Evolutionary conservation across 2,888 invertebrate genomes (phyloP), one percentile per base, ranked within the genome.

Genomic region (Axea sp.): DNA sequence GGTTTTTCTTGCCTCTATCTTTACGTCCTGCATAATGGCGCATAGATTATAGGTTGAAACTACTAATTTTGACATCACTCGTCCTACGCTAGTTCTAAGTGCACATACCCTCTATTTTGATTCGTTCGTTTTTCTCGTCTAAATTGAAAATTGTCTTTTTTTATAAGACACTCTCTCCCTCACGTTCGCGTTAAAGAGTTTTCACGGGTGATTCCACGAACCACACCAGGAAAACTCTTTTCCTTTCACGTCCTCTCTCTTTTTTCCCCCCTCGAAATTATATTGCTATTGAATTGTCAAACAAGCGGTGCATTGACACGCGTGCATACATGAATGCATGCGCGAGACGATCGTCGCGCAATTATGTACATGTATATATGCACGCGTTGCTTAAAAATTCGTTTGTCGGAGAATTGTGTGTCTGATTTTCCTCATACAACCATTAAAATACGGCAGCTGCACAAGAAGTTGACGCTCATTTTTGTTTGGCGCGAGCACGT

Each of bases 401-500:
- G 11, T 30, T 62, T 47, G 49, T 71, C 30, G 30, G 41, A 57
- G 57, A 62, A 73, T 47, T 73, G 65, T 69, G 59, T 64, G 57
- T 75, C 55, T 62, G 37, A 49, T 64, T 31, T 55, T 53, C 51
- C 37, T 72, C 55, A 45, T 39, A 60, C 65, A 60, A 65, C 49
- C 41, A 67, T 28, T 33, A 49, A 64, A 68, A 76, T 69, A 76
- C 76, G 79, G 77, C 64, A 79, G 77, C 76, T 83, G 89, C 89
- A 90, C 90, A 91, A 94, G 94, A 94, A 94, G 94, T 94, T 94
- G 94, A 94, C 94, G 94, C 92, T 93, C 93, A 93, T 93, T 93
- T 92, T 92, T 92, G 93, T 93, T 91, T 90, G 90, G 92, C 92
- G 85, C 85, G 85, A 78, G 88, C 89, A 89, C 84, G 84, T 73